Evolutionary conservation across 2,888 invertebrate genomes (phyloP), one percentile per base, ranked within the genome.

Genomic region (Drosophila seclusa): DNA sequence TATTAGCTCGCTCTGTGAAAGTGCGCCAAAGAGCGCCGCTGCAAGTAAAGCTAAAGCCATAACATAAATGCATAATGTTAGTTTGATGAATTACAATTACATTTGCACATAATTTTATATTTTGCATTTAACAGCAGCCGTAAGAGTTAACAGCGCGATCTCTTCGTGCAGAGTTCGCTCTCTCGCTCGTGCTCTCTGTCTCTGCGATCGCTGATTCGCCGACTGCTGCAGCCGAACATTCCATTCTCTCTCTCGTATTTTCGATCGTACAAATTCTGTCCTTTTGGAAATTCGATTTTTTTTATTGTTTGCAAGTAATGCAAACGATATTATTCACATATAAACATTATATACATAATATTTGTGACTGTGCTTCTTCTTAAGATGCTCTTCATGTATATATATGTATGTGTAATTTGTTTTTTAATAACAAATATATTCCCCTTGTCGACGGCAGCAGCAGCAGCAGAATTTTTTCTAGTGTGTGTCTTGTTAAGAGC

Each of bases 391-490:
- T 45, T 13, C 24, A 21, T 18, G 21, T 6, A 45, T 24, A 21
- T 7, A 7, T 45, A 45, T 24, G 24, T 2, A 16, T 45, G 16
- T 45, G 16, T 8, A 24, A 16, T 45, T 45, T 45, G 24, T 45
- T 45, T 24, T 45, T 45, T 42, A 11, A 45, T 45, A 45, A 24
- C 8, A 45, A 45, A 24, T 45, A 16, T 45, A 21, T 42, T 42
- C 11, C 11, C 11, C 42, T 6, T 21, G 11, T 42, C 42, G 21
- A 5, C 42, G 5, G 21, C 42, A 11, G 42, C 21, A 21, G 40
- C 40, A 42, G 31, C 31, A 31, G 21, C 31, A 31, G 1, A 4
- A n/a, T 45, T 40, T 65, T 66, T 40, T 38, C 49, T 32, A 50
- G 24, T 5, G 66, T 55, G 66, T 49, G 10, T 16, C 27, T 31